Evolutionary conservation across 2,888 invertebrate species (phyloP).

Genomic region (Agrochola litura): DNA sequence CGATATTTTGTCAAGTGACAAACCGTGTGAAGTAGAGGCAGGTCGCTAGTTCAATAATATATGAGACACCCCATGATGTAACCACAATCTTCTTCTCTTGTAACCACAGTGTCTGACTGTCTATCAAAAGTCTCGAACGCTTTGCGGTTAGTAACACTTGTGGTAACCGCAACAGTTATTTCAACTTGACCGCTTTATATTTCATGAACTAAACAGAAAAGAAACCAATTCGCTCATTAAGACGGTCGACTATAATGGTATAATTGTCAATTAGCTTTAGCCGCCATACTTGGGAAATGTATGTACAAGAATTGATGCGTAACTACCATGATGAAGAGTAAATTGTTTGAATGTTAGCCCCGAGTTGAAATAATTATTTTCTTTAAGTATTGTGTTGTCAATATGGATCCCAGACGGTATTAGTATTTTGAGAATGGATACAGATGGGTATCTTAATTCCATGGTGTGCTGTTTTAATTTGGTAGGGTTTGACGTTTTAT

Average conservation of each 20-base stretch:
- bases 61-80: not conserved
- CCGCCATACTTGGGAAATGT: constrained; percentile 2
- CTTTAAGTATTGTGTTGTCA: constrained; percentile 20
- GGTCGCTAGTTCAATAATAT: not conserved
- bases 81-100: not conserved
- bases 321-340: constrained; percentile 3
- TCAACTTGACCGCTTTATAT: constrained; percentile 28
- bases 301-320: constrained; percentile 10
- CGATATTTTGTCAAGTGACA: not conserved
- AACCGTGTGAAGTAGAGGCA: no score
- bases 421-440: constrained; percentile 11
- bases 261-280: constrained; percentile 8
- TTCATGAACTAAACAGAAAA: not conserved
- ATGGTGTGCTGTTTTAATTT: not conserved
- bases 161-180: constrained; percentile 20
- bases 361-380: constrained; percentile 15
- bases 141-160: constrained; percentile 8
- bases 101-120: constrained; percentile 7
- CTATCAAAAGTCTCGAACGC: not conserved
- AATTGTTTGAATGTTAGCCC: constrained; percentile 27
- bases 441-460: not conserved
- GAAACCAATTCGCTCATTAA: constrained; percentile 22
- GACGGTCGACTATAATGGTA: constrained; percentile 2
- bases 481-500: no score
- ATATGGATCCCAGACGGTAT: not conserved